Conservation (phyloP, 2,888 invertebrate species). For the Bembecia ichneumoniformis region DNA sequence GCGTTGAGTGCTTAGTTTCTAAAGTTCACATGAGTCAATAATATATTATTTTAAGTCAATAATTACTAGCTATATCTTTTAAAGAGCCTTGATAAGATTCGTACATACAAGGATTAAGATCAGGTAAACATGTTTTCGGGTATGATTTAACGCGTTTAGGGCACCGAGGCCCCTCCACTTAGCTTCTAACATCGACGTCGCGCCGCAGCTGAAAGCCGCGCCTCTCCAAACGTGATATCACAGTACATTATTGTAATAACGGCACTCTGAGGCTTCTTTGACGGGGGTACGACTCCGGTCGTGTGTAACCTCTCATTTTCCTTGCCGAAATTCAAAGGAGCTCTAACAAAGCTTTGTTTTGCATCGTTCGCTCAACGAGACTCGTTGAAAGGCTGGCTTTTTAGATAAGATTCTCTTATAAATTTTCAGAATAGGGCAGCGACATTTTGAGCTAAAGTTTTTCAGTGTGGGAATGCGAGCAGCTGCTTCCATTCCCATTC, state of each 20-base stretch:
- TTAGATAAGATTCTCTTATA: slow-evolving; percentile 67
- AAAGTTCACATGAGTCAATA: too few species aligned
- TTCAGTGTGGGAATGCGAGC: slow-evolving; percentile 54
- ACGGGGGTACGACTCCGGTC: slow-evolving; percentile 33
- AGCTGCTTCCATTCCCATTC: slow-evolving; percentile 51
- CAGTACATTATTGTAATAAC: slow-evolving; percentile 67
- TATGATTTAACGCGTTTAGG: slow-evolving; percentile 7
- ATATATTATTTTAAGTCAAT: too few species aligned
- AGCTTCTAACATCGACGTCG: slow-evolving; percentile 3
- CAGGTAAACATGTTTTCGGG: slow-evolving; percentile 10
- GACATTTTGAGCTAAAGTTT: slow-evolving; percentile 54
- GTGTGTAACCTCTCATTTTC: slow-evolving; percentile 69
- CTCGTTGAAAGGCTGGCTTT: slow-evolving; percentile 66
- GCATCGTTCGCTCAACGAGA: slow-evolving; percentile 58
- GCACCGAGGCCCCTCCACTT: background rate
- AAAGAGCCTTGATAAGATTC: too few species aligned
- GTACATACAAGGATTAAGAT: too few species aligned
- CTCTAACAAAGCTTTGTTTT: slow-evolving; percentile 70
- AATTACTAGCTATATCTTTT: too few species aligned
- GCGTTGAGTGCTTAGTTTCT: too few species aligned
- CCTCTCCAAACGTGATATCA: slow-evolving; percentile 51
- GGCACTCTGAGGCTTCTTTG: slow-evolving; percentile 59
- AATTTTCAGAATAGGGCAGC: slow-evolving; percentile 52
- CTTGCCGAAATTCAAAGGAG: slow-evolving; percentile 69
- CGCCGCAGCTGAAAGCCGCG: slow-evolving; percentile 23